Evolutionary conservation across 2,113 vertebrate genomes (phyloP).

Genomic region (Takifugu bimaculatus): DNA sequence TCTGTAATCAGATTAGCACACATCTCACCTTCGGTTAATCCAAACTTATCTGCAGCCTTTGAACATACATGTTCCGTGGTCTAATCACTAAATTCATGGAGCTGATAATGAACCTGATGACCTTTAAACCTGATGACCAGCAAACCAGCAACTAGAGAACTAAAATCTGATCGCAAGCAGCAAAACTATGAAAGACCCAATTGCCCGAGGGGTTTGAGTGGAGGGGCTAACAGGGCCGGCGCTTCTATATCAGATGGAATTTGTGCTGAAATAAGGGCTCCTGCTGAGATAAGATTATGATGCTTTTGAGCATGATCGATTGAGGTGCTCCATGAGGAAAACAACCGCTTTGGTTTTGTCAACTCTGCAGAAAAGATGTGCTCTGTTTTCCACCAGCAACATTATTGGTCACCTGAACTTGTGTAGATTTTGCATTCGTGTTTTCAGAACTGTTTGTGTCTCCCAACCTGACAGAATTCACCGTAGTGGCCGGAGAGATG

Average conservation of each 20-base stretch:
- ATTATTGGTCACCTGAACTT: conserved; percentile 8
- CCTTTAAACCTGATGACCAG: conserved; percentile 5
- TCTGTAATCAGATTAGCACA: conserved; percentile 3
- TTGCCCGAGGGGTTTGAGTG: conserved; percentile 21
- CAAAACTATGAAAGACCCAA: conserved; percentile 15
- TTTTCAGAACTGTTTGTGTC: not conserved
- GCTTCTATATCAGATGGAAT: conserved; percentile 35
- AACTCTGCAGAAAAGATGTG: conserved; percentile 1
- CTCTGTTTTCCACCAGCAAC: not conserved
- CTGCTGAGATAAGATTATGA: conserved; percentile 11
- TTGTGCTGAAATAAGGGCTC: conserved; percentile 57
- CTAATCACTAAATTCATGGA: not conserved
- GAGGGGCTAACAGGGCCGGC: conserved; percentile 7
- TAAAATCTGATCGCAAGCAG: conserved; percentile 24
- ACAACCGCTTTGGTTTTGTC: conserved; percentile 21
- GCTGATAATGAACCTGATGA: not conserved
- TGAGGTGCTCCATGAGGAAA: conserved; percentile 26
- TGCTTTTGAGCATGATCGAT: conserved; percentile 50
- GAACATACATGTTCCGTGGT: not conserved
- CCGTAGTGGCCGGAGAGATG: conserved; percentile 80
- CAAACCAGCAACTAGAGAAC: not conserved
- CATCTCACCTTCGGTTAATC: not conserved
- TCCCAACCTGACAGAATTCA: conserved; percentile 74
- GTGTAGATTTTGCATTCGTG: not conserved
- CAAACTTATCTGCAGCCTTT: conserved; percentile 17